Evolutionary conservation across 2,888 invertebrate genomes (phyloP), one percentile per base, ranked within the genome.

Genomic region (Tigriopus californicus): DNA sequence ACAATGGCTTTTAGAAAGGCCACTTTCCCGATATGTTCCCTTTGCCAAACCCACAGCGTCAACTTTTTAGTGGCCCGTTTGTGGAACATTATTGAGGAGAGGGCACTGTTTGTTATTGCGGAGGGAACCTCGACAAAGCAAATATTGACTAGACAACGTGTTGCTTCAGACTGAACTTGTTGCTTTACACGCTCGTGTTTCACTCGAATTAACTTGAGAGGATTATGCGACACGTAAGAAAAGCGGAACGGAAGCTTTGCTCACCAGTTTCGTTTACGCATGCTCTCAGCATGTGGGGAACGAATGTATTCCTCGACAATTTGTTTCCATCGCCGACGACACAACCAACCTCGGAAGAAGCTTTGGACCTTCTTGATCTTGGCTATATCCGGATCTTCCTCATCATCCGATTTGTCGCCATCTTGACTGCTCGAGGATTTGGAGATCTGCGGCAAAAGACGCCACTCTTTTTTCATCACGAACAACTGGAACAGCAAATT

Each of bases 241-340:
- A 46, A 20, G 46, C 46, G 4, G 6, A 18, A 15, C 13, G 12
- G 42, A 42, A 42, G 12, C 12, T 42, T 33, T 12, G 8, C 61
- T 66, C 71, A 83, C 81, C 83, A 85, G 75, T 91, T 91, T 61
- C 91, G 73, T 69, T 89, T 90, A 60, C 90, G 75, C 89, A 91
- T 89, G 69, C 85, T 89, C 70, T 90, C 89, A 0, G 90, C 90
- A 69, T 91, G 90, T 0, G 90, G 90, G 62, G 88, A 89, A 69
- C 87, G 86, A 68, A 91, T 91, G 71, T 91, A 91, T 69, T 90
- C 85, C 66, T 90, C 89, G 18, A 91, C 90, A 60, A 91, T 91
- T 70, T 89, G 89, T 71, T 91, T 91, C 91, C 91, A 91, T 47
- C 90, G 76, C 10, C 90, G 76, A 12, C 91, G 77, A 70, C 90